Evolutionary conservation across 2,888 invertebrate species (phyloP), one percentile per base, ranked within the genome.

Genomic region (Sphinx pinastri): DNA sequence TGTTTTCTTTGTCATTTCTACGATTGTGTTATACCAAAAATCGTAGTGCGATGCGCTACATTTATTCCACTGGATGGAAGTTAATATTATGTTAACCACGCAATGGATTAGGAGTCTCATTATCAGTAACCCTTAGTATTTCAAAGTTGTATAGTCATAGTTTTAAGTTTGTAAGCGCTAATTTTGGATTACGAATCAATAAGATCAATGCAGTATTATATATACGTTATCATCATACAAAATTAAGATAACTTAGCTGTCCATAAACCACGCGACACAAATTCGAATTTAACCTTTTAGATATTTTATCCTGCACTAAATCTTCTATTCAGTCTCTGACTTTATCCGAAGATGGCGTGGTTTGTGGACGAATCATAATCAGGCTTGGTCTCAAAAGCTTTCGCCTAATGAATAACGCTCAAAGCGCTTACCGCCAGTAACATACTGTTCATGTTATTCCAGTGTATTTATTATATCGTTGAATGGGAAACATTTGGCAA

Each of bases 51-150:
- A 45, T 60, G 45, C 45, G 45, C 45, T 60, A 60, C 1, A 11
- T 60, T 12, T 67, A 70, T 69, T 70, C 71, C 68, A 67, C 71
- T 58, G 68, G 55, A 68, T 74, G 72, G 67, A 71, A 69, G 68
- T 16, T 71, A 74, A 74, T 70, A 71, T 49, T 63, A 63, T 63
- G 49, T 63, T 72, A 47, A 77, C 73, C 74, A 76, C 72, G 70
- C 70, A 68, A 75, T 82, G 75, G 84, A 82, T 74, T 77, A 76
- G 74, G 88, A 90, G 88, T 90, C 90, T 90, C 90, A 88, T 83
- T 80, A 82, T 83, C 76, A 78, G 70, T 84, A 83, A 81, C 73
- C 79, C 77, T 77, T 82, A 79, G 81, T 81, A 80, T 82, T 83
- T 76, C 69, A 75, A 82, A 79, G 73, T 81, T 80, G 78, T 79